Evolutionary conservation across 2,113 vertebrate genomes (phyloP).

Genomic region (Potamarius usumacintae): DNA sequence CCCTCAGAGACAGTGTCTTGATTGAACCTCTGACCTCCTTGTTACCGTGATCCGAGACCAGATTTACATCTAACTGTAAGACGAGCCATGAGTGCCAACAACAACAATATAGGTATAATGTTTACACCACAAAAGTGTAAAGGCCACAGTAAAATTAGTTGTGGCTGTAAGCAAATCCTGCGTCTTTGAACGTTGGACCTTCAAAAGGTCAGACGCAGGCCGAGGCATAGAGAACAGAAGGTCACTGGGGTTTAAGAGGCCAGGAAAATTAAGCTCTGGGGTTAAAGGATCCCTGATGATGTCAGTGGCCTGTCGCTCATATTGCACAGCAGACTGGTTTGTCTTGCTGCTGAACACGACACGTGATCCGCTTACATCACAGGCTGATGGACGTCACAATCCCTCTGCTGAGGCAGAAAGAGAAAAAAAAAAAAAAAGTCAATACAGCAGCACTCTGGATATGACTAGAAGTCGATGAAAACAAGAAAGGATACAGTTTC

Average conservation of each 20-base stretch:
- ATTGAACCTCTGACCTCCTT: background rate
- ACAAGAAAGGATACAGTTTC: background rate
- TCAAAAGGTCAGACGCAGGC: background rate
- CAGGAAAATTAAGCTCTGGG: background rate
- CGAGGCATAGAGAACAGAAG: background rate
- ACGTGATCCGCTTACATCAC: slow-evolving; percentile 2
- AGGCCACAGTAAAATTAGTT: background rate
- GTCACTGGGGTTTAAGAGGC: slow-evolving; percentile 8
- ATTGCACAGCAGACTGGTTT: slow-evolving; percentile 7
- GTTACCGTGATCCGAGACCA: background rate
- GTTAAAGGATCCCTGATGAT: slow-evolving; percentile 10
- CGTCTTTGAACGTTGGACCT: background rate
- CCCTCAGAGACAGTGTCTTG: background rate
- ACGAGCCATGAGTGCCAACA: background rate
- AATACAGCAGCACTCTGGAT: background rate
- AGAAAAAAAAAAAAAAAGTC: background rate
- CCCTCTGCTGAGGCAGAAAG: background rate
- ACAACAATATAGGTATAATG: background rate
- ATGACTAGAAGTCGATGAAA: background rate
- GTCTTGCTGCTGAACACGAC: background rate
- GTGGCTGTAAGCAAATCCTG: background rate
- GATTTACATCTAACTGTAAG: background rate
- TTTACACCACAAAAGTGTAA: background rate
- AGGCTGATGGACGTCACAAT: background rate
- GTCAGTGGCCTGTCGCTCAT: background rate